Conservation (phyloP, 2,113 vertebrate genomes). For the Ciconia boyciana region DNA sequence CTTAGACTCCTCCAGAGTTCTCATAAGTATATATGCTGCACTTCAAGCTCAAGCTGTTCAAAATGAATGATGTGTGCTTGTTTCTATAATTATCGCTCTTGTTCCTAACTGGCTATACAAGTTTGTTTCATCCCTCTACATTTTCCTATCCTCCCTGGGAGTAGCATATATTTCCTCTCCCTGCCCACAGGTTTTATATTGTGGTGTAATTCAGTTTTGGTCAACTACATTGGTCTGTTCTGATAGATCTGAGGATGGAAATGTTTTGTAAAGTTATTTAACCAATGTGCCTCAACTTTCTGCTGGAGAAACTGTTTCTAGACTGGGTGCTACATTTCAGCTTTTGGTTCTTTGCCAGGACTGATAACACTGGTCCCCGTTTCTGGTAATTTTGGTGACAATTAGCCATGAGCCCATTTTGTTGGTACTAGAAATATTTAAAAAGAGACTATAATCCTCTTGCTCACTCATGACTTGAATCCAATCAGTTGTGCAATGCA, state of each 20-base stretch:
- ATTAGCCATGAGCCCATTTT: neutral
- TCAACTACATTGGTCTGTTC: neutral
- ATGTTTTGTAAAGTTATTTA: neutral
- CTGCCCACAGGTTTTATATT: neutral
- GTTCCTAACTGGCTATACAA: neutral
- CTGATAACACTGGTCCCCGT: neutral
- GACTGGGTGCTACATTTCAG: neutral
- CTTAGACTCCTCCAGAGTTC: neutral
- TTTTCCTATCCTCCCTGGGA: neutral
- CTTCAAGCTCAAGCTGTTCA: neutral
- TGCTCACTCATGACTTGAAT: neutral
- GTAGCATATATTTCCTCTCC: neutral
- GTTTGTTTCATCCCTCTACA: neutral
- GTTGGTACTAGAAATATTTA: neutral
- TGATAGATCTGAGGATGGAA: neutral
- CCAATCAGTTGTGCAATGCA: neutral
- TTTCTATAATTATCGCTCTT: neutral
- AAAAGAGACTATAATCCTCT: neutral
- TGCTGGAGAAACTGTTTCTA: neutral
- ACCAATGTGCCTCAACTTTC: neutral
- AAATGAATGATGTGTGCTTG: neutral
- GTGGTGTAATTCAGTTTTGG: neutral
- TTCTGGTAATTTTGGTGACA: neutral
- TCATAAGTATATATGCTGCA: neutral
- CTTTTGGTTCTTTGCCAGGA: neutral